Evolutionary conservation across 2,888 invertebrate genomes (phyloP).

Genomic region (Corythucha ciliata): DNA sequence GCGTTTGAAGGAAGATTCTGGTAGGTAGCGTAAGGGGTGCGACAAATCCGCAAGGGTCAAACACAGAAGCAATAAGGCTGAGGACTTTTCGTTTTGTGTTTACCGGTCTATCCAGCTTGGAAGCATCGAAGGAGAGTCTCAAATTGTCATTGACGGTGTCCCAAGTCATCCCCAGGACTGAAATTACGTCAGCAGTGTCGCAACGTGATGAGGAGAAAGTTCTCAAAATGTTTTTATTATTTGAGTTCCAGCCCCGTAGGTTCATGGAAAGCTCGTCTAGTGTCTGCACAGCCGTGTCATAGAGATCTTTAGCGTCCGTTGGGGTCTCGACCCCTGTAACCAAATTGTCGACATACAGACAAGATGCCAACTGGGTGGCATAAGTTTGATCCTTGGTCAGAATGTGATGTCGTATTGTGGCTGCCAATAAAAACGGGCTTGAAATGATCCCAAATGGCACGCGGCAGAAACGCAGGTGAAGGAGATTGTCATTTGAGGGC

Average conservation of each 20-base stretch:
- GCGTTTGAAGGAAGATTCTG: not conserved
- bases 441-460: conserved; percentile 13
- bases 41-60: conserved; percentile 10
- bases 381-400: not conserved
- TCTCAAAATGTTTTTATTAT: not conserved
- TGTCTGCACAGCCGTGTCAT: not conserved
- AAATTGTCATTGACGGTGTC: not conserved
- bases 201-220: not conserved
- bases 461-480: not conserved
- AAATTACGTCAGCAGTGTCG: not conserved
- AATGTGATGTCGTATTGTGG: not conserved
- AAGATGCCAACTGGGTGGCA: not conserved
- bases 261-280: conserved; percentile 1
- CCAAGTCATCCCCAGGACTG: not conserved
- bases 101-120: not conserved
- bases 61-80: conserved; percentile 4
- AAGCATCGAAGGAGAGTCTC: not conserved
- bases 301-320: not conserved
- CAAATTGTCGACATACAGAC: conserved; percentile 11
- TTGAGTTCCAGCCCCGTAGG: not conserved
- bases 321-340: not conserved
- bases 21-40: not conserved
- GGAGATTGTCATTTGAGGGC: not conserved
- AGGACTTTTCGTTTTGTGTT: conserved; percentile 4
- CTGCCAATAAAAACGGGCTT: conserved; percentile 10